Evolutionary conservation across 2,797 vertebrate species (phyloP).

Genomic region (Clangula hyemalis): DNA sequence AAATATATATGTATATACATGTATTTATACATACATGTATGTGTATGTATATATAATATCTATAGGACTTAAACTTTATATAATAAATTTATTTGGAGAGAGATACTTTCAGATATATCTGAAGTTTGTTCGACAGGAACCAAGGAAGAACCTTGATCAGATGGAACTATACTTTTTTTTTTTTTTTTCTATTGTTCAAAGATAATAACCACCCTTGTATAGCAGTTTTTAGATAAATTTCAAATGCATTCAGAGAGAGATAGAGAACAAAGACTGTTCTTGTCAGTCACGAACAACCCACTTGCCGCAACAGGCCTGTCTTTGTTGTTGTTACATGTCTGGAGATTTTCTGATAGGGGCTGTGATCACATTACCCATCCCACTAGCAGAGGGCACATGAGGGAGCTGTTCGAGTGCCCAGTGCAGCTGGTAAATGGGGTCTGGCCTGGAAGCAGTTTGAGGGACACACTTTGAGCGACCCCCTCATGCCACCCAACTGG

Average conservation of each 20-base stretch:
- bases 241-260: neutral
- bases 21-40: neutral
- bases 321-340: neutral
- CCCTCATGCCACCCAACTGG: neutral
- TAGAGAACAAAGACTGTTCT: neutral
- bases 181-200: neutral
- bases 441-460: neutral
- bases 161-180: neutral
- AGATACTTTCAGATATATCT: neutral
- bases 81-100: neutral
- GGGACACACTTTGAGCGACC: neutral
- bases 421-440: fast-evolving
- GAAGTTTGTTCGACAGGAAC: neutral
- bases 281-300: neutral
- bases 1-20: neutral
- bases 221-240: neutral
- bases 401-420: fast-evolving
- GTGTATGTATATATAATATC: neutral
- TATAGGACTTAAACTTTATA: neutral
- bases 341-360: neutral
- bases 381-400: fast-evolving
- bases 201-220: neutral
- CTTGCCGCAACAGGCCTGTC: neutral
- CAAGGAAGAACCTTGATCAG: neutral
- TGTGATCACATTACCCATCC: neutral